Evolutionary conservation across 2,888 invertebrate genomes (phyloP).

Genomic region (Drosophila yooni): DNA sequence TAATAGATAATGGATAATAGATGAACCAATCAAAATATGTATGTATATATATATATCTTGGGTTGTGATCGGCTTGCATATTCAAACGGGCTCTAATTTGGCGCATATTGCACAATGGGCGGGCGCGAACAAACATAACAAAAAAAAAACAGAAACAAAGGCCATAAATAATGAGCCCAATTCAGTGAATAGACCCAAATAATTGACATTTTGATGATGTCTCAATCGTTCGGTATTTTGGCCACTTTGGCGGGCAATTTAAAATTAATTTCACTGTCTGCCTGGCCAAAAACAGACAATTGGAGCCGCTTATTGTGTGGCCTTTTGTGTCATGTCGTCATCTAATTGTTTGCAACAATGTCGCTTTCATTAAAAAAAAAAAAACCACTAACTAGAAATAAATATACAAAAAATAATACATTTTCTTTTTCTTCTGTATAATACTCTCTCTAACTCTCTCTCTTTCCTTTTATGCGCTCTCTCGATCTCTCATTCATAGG

Average conservation of each 20-base stretch:
- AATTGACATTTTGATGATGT: constrained; percentile 77
- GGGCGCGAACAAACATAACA: not conserved
- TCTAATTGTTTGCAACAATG: constrained; percentile 62
- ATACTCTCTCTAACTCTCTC: constrained; percentile 14
- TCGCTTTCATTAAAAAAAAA: constrained; percentile 64
- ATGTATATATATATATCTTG: not conserved
- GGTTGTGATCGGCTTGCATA: constrained; percentile 47
- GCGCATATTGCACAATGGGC: constrained; percentile 70
- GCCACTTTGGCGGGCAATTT: constrained; percentile 71
- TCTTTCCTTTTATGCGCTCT: constrained; percentile 8
- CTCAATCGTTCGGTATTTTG: constrained; percentile 71
- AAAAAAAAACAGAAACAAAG: constrained; percentile 29
- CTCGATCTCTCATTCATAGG: constrained; percentile 86
- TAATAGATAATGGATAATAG: constrained; percentile 20
- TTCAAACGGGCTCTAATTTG: constrained; percentile 71
- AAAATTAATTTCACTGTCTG: constrained; percentile 71
- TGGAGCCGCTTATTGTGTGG: constrained; percentile 62
- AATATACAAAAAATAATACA: not conserved
- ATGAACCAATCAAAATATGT: constrained; percentile 33
- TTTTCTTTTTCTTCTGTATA: constrained; percentile 6
- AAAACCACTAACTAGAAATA: not conserved
- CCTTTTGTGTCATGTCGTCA: constrained; percentile 73
- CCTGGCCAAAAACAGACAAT: constrained; percentile 60
- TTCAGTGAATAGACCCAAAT: constrained; percentile 50
- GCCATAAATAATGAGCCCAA: constrained; percentile 28